phyloP scores from a whole-genome alignment of 2,113 vertebrate species.

The Oplegnathus fasciatus region DNA sequence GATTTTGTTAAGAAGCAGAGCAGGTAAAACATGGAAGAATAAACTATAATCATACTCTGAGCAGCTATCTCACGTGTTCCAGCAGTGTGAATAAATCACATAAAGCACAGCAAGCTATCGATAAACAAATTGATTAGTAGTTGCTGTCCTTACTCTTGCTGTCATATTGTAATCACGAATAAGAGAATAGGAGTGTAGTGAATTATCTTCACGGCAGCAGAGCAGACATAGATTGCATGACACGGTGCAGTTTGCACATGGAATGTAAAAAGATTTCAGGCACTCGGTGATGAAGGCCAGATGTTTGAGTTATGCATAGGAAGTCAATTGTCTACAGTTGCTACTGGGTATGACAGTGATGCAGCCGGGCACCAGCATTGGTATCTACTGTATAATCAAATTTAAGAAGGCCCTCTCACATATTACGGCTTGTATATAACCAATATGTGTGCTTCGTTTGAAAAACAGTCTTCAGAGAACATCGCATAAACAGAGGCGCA shows the following conservation, averaged over 20 bases:
- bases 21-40: neutral
- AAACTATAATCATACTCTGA: neutral
- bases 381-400: slow-evolving; percentile 55
- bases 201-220: slow-evolving; percentile 36
- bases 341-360: slow-evolving; percentile 62
- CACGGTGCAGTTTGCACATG: slow-evolving; percentile 69
- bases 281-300: slow-evolving; percentile 70
- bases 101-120: neutral
- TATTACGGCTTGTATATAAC: slow-evolving; percentile 41
- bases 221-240: slow-evolving; percentile 54
- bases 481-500: slow-evolving; percentile 47
- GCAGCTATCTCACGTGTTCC: neutral
- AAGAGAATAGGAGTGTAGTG: slow-evolving; percentile 17
- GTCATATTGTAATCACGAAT: neutral
- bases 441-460: slow-evolving; percentile 4
- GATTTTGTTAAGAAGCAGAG: neutral
- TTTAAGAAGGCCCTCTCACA: slow-evolving; percentile 36
- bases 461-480: slow-evolving; percentile 24
- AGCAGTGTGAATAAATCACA: neutral
- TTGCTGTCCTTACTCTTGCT: neutral
- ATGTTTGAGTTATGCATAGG: slow-evolving; percentile 72
- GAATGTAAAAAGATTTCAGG: slow-evolving; percentile 67
- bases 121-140: neutral
- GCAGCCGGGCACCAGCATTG: slow-evolving; percentile 37
- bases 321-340: slow-evolving; percentile 67